Base-by-base conservation (phyloP, 2,113 vertebrate species). In the Triplophysa rosa region DNA sequence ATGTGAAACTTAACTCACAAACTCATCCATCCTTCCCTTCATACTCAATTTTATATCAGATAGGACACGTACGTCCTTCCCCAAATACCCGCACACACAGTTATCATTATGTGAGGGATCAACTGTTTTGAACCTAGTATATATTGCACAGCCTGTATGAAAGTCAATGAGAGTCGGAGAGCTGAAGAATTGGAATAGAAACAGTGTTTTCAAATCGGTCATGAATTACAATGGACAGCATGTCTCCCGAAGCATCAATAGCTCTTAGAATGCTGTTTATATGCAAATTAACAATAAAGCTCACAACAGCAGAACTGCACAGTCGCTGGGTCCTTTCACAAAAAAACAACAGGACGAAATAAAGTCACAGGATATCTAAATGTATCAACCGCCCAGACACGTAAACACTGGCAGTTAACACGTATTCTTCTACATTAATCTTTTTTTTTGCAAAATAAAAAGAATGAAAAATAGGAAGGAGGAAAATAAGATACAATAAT, bases 241-340 rank as follows among this genome's bases (percentile, higher is more conserved):
- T 37, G 79, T 58, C 79, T 79, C 69, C 54, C 29, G 26, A 59
- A 63, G 70, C 54, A 70, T 77, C 82, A 67, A 81, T 72, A 77
- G 67, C 67, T 69, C 70, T 72, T 76, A 76, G 67, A 62, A 74
- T 67, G 42, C 70, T 83, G 71, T 86, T 83, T 83, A 77, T 81
- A 81, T 83, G 76, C 79, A 79, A 83, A 86, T 73, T 2, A 37
- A 58, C 63, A 73, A 79, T 83, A 80, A 82, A 79, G 79, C n/a
- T 66, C n/a, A 19, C 58, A 70, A 76, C 24, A 78, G 56, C 24
- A 17, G 24, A 19, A 23, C 14, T 12, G 11, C 62, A 8, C 24
- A 37, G 68, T 79, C n/a, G 26, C 42, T 73, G 81, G 71, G 52
- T 49, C 49, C 49, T 66, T 23, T 26, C 40, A 69, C 59, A 56